Evolutionary conservation across 1,140 invertebrate genomes (phyloP), one percentile per base, ranked within the genome.

Genomic region (Streblospio benedicti): DNA sequence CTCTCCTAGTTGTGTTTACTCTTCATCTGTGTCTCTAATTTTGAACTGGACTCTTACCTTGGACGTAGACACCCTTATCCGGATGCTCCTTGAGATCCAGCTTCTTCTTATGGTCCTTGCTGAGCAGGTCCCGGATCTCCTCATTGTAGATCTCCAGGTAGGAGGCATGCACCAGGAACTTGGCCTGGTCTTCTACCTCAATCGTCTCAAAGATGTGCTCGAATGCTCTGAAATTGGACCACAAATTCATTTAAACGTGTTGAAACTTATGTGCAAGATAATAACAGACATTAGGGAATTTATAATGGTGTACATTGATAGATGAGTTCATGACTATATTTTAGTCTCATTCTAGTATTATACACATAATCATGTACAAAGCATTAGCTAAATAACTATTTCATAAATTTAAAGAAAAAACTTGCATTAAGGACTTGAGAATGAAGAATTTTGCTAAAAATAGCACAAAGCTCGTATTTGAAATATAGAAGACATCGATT

Each of bases 131-230:
- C 44, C 87, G 77, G 57, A 92, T 85, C 71, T 88, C 87, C 78
- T 93, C 91, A 77, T 93, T 94, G 77, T 94, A 93, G 45, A 94
- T 94, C 76, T 96, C 93, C 41, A 95, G 81, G 73, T 93, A 96
- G 50, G 89, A 92, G n/a, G 91, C 85, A 56, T 93, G 81, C 0
- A 92, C 89, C 43, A 96, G 78, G 74, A 89, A 96, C 73, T 91
- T 90, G 20, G 85, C 85, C 59, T 85, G 83, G 45, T 86, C 85
- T 12, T 87, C 62, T 0, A 91, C 87, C 6, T 89, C 85, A 32
- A 92, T 93, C 0, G 89, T 88, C 74, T 95, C 91, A 78, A 95
- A 96, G 45, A 94, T 84, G 67, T 95, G 92, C 70, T 93, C 90
- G 76, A 94, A 87, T 2, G 89, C 85, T 57, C 76, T 78, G 65